Evolutionary conservation across 2,888 invertebrate genomes (phyloP), one percentile per base, ranked within the genome.

Genomic region (Melangyna quadrimaculata): DNA sequence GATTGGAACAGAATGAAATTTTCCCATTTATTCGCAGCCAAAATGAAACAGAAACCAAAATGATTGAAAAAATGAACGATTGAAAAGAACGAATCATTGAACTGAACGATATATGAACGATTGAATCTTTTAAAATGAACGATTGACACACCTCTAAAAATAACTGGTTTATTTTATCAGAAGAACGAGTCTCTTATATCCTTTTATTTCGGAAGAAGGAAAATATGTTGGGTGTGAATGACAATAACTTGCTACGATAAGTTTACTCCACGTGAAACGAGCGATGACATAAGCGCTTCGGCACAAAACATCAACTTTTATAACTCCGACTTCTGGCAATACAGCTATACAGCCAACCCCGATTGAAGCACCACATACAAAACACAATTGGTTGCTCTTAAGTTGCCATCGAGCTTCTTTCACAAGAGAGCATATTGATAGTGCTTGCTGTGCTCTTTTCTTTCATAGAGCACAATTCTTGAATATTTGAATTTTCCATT

Each of bases 241-340:
- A 73, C 35, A 61, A 43, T 8, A 19, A 19, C 7, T 9, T 7
- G 8, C 32, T 19, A 67, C 19, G 40, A 35, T 40, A 77, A 43
- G 67, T 77, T 72, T 12, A 73, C 70, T 57, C 55, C 57, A 74
- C 73, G 82, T 48, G 63, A 57, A 48, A 3, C 43, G 17, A 67
- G 32, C 55, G 24, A 53, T 51, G 12, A 82, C 57, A 69, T 72
- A 78, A 43, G 19, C 10, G 19, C 55, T 82, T 59, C 53, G 19
- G 32, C 22, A 14, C 10, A n/a, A 37, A n/a, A 59, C 51, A 37
- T 35, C 59, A 27, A 29, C 43, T 70, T 77, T 75, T 72, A 75
- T 70, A 73, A 51, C n/a, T 51, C 14, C 0, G 14, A 14, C 14
- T 24, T 51, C 0, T 8, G 24, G 3, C 24, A 6, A 6, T 14